Base-by-base conservation (phyloP, 2,113 vertebrate species). In the Ploceus nigricollis region DNA sequence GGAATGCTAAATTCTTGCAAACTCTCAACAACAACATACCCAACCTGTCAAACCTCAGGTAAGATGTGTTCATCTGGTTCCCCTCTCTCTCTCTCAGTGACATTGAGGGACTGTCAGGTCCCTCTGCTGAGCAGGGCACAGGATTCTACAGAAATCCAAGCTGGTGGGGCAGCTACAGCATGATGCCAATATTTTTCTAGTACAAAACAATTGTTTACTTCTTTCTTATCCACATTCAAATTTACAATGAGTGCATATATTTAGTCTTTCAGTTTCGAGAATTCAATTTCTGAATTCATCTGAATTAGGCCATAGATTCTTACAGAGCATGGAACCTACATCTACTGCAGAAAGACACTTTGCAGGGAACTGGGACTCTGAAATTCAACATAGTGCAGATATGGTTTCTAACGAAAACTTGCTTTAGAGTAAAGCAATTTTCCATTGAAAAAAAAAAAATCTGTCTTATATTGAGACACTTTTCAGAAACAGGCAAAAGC, bases 31-130 rank as follows among this genome's bases (percentile, higher is more conserved):
- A 44, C 14, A 60, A 51, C 5, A 37, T 15, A 25, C 1, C 3
- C 24, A 79, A 37, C 9, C 20, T 33, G 23, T 25, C 24, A 65
- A 89, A 42, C 20, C 17, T 28, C 28, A 40, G 44, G 12, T 25
- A 42, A 68, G 53, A 65, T 5, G 7, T 33, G 14, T 15, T 83
- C 15, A 39, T 40, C 50, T 37, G 10, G 12, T 51, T 60, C 15
- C 42, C 14, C 23, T 11, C 11, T 27, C 15, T 35, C 12, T 57
- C 35, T 24, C 25, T 54, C 15, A 6, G 40, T 12, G 27, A 45
- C 18, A n/a, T 0, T 1, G 0, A 21, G 30, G 24, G 20, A 28
- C 24, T 39, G 12, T 23, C 28, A n/a, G 25, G 42, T 57, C 9
- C 18, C 15, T 44, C 48, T 72, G 48, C 63, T 77, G 40, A 90